A percentile compares a stretch with the other conserved stretches of the same genome.
These are phyloP conservation scores for Meda fulgida DNA, from an alignment of 2,797 vertebrate genomes.

Conservation along the genomic window DNA sequence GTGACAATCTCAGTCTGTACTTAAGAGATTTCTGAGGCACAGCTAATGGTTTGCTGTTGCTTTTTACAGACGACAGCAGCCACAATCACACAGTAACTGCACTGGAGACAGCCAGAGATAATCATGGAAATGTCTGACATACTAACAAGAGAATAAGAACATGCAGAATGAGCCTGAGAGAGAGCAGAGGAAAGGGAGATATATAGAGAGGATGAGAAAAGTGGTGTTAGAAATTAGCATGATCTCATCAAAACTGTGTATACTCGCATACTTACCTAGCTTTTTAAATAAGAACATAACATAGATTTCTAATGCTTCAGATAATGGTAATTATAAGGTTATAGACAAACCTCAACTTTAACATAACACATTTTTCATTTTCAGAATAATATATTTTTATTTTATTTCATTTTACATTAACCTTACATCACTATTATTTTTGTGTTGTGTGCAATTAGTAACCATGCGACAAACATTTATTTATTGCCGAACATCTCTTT, in stretches of 20 bases:
- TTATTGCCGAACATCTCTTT: too few species aligned
- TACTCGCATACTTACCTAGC: not conserved
- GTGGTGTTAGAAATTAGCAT: not conserved
- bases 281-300: not conserved
- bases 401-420: not conserved
- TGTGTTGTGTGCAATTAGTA: not conserved
- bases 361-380: not conserved
- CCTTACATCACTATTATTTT: not conserved
- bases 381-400: not conserved
- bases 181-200: not conserved
- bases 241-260: not conserved
- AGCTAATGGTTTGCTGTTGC: constrained; percentile 40
- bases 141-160: not conserved
- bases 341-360: not conserved
- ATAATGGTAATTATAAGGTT: not conserved
- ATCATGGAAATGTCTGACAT: constrained; percentile 18
- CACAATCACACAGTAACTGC: constrained; percentile 49
- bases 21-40: constrained; percentile 33
- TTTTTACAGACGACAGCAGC: constrained; percentile 49
- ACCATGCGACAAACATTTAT: not conserved
- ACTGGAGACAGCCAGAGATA: constrained; percentile 7
- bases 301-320: not conserved
- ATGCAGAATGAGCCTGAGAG: not conserved
- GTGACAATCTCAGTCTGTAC: constrained; percentile 33
- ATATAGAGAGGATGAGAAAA: not conserved